Evolutionary conservation across 2,113 vertebrate genomes (phyloP), one percentile per base, ranked within the genome.

Genomic region (Pelusios castaneus): DNA sequence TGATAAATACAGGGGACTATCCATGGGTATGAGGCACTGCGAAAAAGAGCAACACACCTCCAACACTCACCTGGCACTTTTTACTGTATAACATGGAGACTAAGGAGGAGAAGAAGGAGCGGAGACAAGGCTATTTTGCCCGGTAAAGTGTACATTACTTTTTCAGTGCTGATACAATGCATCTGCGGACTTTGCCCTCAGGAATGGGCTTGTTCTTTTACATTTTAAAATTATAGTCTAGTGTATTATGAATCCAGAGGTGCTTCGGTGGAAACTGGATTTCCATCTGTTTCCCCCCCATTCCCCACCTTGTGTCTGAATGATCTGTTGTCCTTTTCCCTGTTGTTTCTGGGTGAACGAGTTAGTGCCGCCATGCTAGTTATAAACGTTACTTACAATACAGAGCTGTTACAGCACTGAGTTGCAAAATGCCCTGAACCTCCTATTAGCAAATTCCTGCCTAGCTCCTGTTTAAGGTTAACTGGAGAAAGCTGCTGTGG

Each of bases 81-180:
- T 73, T 56, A n/a, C 86, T 91, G 43, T 80, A 41, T 95, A 95
- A 80, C 41, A 98, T 98, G 98, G 98, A 98, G 96, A 98, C 95
- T 93, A 98, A 98, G 96, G 98, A 98, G 67, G 98, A 98, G 89
- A 98, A 98, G 96, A 98, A 98, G 94, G 98, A 98, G 82, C 96
- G 98, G 85, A 97, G 98, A 95, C 98, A 98, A 94, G 98, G 98
- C 94, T 98, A 98, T 95, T 98, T 98, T 95, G 97, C 98, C 97
- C 97, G 98, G 98, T 98, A 97, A n/a, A 98, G 97, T 63, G 76
- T 87, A 56, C 7, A n/a, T 24, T 51, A 78, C 93, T 96, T 1
- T 94, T 93, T 90, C 79, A 67, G 0, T 87, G 10, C 54, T 89
- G 77, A 54, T 85, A 92, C 94, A 95, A 89, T 2, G 4, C 11